Evolutionary conservation across 2,113 vertebrate genomes (phyloP).

Genomic region (Chaetops frenatus): DNA sequence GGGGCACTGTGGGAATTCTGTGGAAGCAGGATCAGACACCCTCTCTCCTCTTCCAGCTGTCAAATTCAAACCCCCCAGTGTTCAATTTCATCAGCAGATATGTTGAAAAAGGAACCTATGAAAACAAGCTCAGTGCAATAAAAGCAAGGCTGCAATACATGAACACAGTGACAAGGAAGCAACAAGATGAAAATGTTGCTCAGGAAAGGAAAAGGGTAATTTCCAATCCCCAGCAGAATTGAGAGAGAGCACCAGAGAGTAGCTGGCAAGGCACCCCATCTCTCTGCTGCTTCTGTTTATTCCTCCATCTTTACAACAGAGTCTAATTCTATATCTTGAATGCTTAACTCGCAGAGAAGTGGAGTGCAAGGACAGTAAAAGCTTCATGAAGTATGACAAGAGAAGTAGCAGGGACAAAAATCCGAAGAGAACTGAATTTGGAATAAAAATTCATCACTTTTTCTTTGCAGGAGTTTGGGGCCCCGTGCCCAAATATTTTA

Average conservation of each 20-base stretch:
- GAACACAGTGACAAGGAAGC: not conserved
- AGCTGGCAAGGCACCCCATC: not conserved
- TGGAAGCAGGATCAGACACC: not conserved
- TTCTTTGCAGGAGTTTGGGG: not conserved
- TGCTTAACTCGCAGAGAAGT: not conserved
- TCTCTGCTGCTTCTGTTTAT: not conserved
- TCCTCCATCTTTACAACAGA: not conserved
- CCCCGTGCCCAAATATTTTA: not conserved
- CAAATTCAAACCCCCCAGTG: not conserved
- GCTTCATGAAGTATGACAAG: not conserved
- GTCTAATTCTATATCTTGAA: not conserved
- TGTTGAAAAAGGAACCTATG: not conserved
- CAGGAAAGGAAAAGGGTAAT: not conserved
- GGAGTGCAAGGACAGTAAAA: not conserved
- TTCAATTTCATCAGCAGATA: not conserved
- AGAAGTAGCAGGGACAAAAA: not conserved
- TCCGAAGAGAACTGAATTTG: not conserved
- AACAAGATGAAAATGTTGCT: conserved; percentile 4
- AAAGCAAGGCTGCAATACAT: not conserved
- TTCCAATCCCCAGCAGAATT: not conserved
- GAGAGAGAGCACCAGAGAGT: not conserved
- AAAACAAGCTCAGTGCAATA: not conserved
- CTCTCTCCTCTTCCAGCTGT: not conserved
- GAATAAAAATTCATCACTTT: not conserved
- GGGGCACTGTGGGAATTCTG: not conserved